phyloP scores from a whole-genome alignment of 2,797 vertebrate genomes.

The Ambastaia sidthimunki region DNA sequence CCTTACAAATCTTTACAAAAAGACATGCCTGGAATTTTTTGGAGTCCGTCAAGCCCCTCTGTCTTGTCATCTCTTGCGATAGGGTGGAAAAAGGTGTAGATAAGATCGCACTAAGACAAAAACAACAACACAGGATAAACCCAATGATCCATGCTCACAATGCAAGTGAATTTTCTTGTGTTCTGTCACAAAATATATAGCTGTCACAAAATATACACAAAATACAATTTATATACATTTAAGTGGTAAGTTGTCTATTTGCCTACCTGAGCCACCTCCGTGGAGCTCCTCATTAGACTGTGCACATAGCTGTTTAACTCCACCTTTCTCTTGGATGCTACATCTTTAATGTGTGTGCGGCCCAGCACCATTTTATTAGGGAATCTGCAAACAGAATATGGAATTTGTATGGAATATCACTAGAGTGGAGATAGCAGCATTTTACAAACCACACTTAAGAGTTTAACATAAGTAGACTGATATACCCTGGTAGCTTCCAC shows the following conservation, averaged over 20 bases:
- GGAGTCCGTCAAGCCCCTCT: constrained; percentile 84
- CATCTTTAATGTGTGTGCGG: constrained; percentile 96
- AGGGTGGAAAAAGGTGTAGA: constrained; percentile 99
- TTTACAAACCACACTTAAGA: not conserved
- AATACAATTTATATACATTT: too few relatives aligned
- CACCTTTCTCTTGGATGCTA: constrained; percentile 94
- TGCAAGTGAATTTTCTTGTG: too few relatives aligned
- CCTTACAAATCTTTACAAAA: not conserved
- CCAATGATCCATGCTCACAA: not conserved
- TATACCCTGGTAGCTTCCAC: constrained; percentile 95
- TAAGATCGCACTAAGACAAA: constrained; percentile 88
- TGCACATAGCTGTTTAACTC: constrained; percentile 96
- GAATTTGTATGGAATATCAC: not conserved
- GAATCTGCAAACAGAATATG: constrained; percentile 77
- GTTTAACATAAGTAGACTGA: not conserved
- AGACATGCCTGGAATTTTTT: constrained; percentile 81
- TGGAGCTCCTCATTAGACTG: constrained; percentile 90
- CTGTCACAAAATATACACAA: too few relatives aligned
- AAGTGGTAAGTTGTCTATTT: not conserved
- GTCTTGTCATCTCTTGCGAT: constrained; percentile 93
- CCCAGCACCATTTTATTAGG: constrained; percentile 96
- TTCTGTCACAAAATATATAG: too few relatives aligned
- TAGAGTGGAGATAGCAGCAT: not conserved
- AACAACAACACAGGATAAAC: not conserved
- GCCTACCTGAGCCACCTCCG: constrained; percentile 90